Percentiles rank a stretch among this genome's conserved stretches.
Conservation (phyloP, 1,140 invertebrate species). For the Conus ventricosus region DNA sequence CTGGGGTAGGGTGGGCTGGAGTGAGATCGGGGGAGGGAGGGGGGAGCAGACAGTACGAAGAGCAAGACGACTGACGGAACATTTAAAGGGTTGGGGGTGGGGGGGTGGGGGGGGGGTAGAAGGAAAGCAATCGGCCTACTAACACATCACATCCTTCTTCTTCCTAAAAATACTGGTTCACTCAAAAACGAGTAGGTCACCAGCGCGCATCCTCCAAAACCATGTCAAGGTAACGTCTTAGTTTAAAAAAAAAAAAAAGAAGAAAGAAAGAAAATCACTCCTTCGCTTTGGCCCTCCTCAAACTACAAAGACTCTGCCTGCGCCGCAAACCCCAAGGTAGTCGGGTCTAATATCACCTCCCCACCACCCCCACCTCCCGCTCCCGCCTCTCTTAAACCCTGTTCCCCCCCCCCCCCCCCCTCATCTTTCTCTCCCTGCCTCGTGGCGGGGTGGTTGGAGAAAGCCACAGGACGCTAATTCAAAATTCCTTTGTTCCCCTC, state of each 20-base stretch:
- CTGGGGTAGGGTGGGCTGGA: neutral
- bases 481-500: slow-evolving; percentile 12
- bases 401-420: neutral
- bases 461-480: neutral
- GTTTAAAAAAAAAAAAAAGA: neutral
- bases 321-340: too few species aligned
- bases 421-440: neutral
- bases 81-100: too few species aligned
- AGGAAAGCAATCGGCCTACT: too few species aligned
- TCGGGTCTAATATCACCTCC: too few species aligned
- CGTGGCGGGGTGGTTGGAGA: neutral
- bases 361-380: neutral
- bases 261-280: neutral
- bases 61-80: too few species aligned
- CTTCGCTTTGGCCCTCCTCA: neutral
- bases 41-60: neutral
- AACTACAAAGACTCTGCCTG: neutral
- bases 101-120: too few species aligned
- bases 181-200: too few species aligned
- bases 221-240: too few species aligned
- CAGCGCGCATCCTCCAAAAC: too few species aligned
- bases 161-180: too few species aligned
- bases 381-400: neutral
- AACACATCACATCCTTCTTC: too few species aligned
- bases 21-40: neutral